phyloP scores from a whole-genome alignment of 2,888 invertebrate species.

The Microplitis manilae region DNA sequence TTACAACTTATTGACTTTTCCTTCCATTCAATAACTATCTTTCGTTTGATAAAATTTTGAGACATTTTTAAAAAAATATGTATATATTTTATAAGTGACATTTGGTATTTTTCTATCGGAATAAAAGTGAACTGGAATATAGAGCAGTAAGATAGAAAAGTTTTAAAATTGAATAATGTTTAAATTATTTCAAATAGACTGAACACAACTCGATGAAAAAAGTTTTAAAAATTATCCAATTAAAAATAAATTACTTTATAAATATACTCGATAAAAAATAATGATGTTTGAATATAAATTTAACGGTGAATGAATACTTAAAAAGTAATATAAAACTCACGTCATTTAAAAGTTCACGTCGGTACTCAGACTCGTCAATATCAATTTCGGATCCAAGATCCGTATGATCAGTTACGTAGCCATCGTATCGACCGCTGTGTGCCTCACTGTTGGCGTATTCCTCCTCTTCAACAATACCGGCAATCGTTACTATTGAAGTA shows the following conservation, averaged over 20 bases:
- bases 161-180: too few species aligned
- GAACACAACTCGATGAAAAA: too few species aligned
- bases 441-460: slow-evolving; percentile 66
- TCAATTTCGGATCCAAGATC: slow-evolving; percentile 82
- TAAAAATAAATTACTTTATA: slow-evolving; percentile 26
- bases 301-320: slow-evolving; percentile 14
- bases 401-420: slow-evolving; percentile 85
- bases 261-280: slow-evolving; percentile 21
- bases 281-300: slow-evolving; percentile 28
- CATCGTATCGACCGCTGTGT: slow-evolving; percentile 67
- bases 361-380: slow-evolving; percentile 82
- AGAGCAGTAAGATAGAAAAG: too few species aligned
- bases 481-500: slow-evolving; percentile 67
- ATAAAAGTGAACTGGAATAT: too few species aligned
- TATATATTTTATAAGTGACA: too few species aligned
- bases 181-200: too few species aligned
- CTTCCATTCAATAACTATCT: neutral
- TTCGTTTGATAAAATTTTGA: too few species aligned
- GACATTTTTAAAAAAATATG: too few species aligned
- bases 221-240: slow-evolving; percentile 1
- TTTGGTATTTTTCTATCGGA: too few species aligned
- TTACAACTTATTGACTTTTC: neutral
- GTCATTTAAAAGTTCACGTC: slow-evolving; percentile 84
- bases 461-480: slow-evolving; percentile 68
- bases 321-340: slow-evolving; percentile 74